These are phyloP conservation scores for Altica lythri DNA, from an alignment of 2,888 invertebrate species.

Conservation along the genomic window DNA sequence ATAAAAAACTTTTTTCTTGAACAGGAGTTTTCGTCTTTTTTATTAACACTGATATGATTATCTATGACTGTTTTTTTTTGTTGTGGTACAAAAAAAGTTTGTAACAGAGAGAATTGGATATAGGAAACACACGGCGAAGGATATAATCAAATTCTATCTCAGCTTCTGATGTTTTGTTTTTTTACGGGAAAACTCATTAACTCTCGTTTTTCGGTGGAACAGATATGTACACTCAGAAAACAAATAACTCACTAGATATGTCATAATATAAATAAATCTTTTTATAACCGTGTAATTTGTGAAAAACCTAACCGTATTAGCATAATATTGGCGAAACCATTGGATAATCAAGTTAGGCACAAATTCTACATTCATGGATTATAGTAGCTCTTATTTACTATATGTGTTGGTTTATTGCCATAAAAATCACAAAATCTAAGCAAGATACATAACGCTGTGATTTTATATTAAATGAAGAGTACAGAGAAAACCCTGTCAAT, in stretches of 20 bases:
- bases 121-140: conserved; percentile 1
- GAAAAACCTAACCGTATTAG: no score
- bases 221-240: conserved; percentile 1
- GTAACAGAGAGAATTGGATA: conserved; percentile 16
- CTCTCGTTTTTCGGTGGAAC: neutral
- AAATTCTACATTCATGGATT: no score
- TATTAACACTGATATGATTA: conserved; percentile 34
- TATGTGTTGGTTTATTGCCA: no score
- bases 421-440: no score
- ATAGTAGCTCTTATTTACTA: no score
- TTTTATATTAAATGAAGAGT: no score
- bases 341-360: no score
- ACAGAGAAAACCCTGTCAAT: no score
- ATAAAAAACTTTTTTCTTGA: conserved; percentile 18
- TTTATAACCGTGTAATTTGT: no score
- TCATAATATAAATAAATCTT: no score
- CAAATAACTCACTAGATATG: neutral
- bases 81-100: conserved; percentile 21
- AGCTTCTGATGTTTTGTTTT: conserved; percentile 12
- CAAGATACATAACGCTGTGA: no score
- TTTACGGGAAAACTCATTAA: conserved; percentile 8
- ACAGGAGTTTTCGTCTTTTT: conserved; percentile 10
- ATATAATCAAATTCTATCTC: conserved; percentile 11
- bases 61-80: conserved; percentile 26
- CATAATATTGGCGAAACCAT: no score